phyloP scores from a whole-genome alignment of 2,797 vertebrate genomes.

The Spinus olivaceus region DNA sequence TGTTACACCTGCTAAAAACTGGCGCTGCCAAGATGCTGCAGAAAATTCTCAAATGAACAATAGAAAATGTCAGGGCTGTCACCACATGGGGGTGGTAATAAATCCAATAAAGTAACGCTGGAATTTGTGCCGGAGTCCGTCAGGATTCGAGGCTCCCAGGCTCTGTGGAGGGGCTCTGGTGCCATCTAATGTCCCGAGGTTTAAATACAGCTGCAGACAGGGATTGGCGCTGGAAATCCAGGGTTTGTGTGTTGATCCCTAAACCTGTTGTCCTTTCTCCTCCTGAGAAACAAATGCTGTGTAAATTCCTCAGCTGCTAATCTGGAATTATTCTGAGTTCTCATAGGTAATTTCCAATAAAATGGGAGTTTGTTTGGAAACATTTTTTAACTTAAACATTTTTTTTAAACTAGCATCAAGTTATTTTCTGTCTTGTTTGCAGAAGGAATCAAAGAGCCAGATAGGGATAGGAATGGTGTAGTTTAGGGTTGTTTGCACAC shows the following conservation, averaged over 20 bases:
- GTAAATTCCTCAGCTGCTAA: not conserved
- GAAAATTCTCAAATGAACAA: not conserved
- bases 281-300: not conserved
- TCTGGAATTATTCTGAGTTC: not conserved
- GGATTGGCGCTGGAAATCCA: too few relatives aligned
- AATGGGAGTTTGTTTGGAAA: not conserved
- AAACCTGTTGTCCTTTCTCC: not conserved
- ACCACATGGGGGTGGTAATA: not conserved
- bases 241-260: not conserved
- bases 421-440: not conserved
- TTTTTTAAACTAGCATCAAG: rapidly evolving
- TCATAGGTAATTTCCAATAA: not conserved
- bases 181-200: slow-evolving; percentile 20
- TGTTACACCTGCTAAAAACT: not conserved
- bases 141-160: not conserved
- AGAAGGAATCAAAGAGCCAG: not conserved
- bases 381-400: not conserved
- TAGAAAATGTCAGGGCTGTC: slow-evolving; percentile 24
- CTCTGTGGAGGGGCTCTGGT: not conserved
- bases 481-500: not conserved
- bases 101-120: not conserved
- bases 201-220: not conserved
- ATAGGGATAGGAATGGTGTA: not conserved
- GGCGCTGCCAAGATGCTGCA: not conserved
- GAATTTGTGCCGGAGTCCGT: not conserved